These are phyloP conservation scores for Montifringilla adamsi DNA, from an alignment of 2,113 vertebrate genomes.

Conservation along the genomic window DNA sequence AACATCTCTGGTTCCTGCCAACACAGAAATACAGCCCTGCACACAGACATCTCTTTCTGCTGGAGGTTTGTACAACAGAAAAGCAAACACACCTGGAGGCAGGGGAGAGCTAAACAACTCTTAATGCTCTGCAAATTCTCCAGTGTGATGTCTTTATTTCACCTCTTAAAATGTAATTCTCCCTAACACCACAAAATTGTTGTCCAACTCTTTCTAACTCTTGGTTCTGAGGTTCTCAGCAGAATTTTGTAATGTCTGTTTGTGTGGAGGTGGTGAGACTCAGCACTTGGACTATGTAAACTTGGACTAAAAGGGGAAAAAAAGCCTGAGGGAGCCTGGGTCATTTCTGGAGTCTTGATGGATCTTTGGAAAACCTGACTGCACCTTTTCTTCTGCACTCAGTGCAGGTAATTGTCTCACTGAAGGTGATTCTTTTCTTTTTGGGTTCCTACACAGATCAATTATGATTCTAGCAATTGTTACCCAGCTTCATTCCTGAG, in stretches of 20 bases:
- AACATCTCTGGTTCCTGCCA: background rate
- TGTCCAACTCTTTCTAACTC: background rate
- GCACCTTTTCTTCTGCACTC: background rate
- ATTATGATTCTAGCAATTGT: background rate
- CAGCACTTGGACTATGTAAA: background rate
- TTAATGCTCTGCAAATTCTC: background rate
- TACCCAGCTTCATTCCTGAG: background rate
- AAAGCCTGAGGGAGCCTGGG: background rate
- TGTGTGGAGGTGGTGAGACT: background rate
- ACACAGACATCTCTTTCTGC: background rate
- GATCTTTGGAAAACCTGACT: background rate
- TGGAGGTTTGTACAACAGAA: background rate
- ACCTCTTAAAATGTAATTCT: background rate
- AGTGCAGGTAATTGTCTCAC: background rate
- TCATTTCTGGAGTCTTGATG: background rate
- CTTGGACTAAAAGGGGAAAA: background rate
- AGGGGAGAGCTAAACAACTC: background rate
- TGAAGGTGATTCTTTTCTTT: background rate
- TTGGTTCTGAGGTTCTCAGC: background rate
- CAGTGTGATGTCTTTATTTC: fast-evolving
- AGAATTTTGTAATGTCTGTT: background rate
- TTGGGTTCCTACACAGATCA: background rate
- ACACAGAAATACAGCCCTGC: background rate
- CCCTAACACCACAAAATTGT: background rate
- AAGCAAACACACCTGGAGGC: background rate